Base-by-base conservation (phyloP, 2,888 invertebrate genomes). In the Papilio demoleus region DNA sequence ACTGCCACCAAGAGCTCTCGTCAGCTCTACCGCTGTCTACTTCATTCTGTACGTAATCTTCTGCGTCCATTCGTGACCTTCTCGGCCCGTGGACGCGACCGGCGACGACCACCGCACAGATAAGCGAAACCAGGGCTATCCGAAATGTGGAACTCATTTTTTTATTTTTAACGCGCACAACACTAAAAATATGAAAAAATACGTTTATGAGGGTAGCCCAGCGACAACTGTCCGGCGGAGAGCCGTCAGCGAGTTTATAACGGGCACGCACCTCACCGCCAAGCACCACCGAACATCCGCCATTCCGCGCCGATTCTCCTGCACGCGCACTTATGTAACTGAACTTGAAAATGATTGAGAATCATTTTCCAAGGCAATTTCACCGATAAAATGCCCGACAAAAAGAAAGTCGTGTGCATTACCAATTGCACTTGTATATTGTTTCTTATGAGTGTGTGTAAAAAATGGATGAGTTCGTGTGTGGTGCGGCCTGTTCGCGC, bases 301-400 rank as follows among this genome's bases (percentile, higher is more conserved):
- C 87, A 92, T 93, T 93, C 93, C 91, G 93, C 93, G 92, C 93
- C 87, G 92, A 86, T 93, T 93, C 93, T 87, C 87, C 83, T 79
- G 86, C 91, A 92, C 90, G 90, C 91, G 88, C 81, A 85, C 92
- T 93, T 93, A 93, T 78, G 90, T 93, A 93, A 93, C 89, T 91
- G 92, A 92, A 93, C 93, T 93, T 93, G 92, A 93, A 92, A 88
- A 92, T 92, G 86, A 89, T 90, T 88, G 83, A 89, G 89, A 91
- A 91, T 87, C 85, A 88, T 92, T 93, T 93, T 92, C 92, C 90
- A 93, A 90, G 88, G 85, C 86, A 92, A 92, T 93, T 93, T 93
- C 93, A 92, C 93, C 92, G 80, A 90, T 91, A 91, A 91, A 92
- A 93, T 93, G 92, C 83, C 84, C 81, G 78, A 81, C 82, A 93